A percentile compares a stretch with the other conserved stretches of the same genome.
These are phyloP conservation scores for Doryteuthis pealeii DNA, from an alignment of 1,140 invertebrate species.

Conservation along the genomic window DNA sequence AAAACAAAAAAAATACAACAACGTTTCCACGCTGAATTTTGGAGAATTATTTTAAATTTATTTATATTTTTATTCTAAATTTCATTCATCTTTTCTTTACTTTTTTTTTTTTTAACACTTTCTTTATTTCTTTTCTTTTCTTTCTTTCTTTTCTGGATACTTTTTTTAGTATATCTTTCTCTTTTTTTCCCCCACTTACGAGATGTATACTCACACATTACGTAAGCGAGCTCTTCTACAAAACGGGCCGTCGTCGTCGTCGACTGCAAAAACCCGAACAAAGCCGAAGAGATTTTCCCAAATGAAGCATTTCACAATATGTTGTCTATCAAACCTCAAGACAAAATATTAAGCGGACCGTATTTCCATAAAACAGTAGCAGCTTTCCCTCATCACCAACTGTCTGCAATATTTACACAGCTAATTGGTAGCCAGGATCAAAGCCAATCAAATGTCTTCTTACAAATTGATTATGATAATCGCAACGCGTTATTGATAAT, in stretches of 20 bases:
- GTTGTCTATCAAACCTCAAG: slow-evolving; percentile 6
- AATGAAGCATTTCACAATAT: background rate
- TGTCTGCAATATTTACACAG: slow-evolving; percentile 14
- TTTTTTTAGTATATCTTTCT: background rate
- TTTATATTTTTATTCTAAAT: no score
- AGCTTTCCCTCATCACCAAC: background rate
- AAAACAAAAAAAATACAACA: no score
- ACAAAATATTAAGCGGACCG: background rate
- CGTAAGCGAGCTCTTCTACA: background rate
- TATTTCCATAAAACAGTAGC: background rate
- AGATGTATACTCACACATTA: background rate
- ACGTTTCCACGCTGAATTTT: no score
- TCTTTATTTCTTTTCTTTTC: background rate
- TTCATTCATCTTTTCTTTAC: background rate
- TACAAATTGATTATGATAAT: slow-evolving; percentile 43
- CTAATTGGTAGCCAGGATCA: slow-evolving; percentile 20
- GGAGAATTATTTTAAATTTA: no score
- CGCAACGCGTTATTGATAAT: slow-evolving; percentile 44
- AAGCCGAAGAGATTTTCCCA: background rate
- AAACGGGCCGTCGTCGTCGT: background rate
- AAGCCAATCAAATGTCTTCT: slow-evolving; percentile 38
- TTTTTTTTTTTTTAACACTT: background rate
- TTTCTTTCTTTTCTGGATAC: background rate
- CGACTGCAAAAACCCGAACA: no score
- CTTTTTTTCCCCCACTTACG: background rate